Percentiles rank a stretch among this genome's conserved stretches.
Evolutionary conservation across 2,113 vertebrate species (phyloP).

Genomic region (Neomonachus schauinslandi): DNA sequence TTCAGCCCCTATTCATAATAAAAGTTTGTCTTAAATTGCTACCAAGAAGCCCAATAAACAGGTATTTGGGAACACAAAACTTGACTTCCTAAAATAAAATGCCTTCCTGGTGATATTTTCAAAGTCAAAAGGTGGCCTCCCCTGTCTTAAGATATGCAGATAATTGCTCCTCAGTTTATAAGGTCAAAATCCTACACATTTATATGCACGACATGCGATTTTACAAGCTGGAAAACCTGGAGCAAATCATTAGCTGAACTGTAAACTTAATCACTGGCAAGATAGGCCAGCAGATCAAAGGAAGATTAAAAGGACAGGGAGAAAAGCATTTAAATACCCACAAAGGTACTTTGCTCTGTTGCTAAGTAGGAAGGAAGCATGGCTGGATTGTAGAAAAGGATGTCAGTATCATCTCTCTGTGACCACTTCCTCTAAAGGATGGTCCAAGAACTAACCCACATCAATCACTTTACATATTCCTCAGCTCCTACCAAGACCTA

Average conservation of each 20-base stretch:
- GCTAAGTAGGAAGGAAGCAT: neutral
- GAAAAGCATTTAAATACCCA: neutral
- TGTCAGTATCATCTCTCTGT: neutral
- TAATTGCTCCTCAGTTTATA: conserved; percentile 59
- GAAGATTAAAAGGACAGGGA: conserved; percentile 25
- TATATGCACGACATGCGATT: neutral
- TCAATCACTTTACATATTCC: neutral
- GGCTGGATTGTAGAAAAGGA: neutral
- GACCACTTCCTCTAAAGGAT: neutral
- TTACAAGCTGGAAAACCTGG: conserved; percentile 54
- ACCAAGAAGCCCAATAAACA: conserved; percentile 9
- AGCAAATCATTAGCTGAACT: conserved; percentile 57
- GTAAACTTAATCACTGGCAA: conserved; percentile 68
- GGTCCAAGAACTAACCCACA: neutral
- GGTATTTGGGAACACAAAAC: neutral
- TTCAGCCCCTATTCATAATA: neutral
- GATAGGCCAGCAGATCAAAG: neutral
- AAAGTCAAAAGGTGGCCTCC: conserved; percentile 50
- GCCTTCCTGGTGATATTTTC: conserved; percentile 8
- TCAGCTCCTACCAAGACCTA: neutral
- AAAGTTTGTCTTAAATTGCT: neutral
- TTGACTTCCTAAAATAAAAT: conserved; percentile 47
- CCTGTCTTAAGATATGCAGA: neutral
- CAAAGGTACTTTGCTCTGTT: neutral
- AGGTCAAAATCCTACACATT: conserved; percentile 57